These are phyloP conservation scores for Lagria hirta DNA, from an alignment of 2,888 invertebrate genomes.

Conservation along the genomic window DNA sequence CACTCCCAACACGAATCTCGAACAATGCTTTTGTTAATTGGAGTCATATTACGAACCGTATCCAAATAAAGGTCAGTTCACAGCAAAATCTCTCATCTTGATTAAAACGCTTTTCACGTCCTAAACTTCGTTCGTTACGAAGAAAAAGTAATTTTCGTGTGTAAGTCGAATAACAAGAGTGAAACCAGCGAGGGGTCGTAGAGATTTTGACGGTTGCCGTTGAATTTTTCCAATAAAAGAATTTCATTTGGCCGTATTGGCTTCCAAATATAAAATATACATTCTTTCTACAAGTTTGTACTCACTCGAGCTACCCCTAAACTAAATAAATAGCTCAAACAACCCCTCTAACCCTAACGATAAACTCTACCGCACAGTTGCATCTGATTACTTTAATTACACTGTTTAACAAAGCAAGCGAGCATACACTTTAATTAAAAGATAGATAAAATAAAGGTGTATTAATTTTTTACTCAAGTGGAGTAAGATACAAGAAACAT, in stretches of 20 bases:
- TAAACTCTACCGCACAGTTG: conserved; percentile 18
- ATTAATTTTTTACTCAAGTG: too few species aligned
- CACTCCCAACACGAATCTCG: conserved; percentile 2
- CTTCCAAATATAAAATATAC: too few species aligned
- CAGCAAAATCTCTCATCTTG: conserved; percentile 16
- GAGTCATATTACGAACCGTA: conserved; percentile 11
- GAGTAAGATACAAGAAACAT: too few species aligned
- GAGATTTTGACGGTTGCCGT: conserved; percentile 3
- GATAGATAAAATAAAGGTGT: conserved; percentile 22
- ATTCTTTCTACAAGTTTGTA: too few species aligned
- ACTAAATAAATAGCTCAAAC: too few species aligned
- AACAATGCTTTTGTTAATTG: conserved; percentile 13
- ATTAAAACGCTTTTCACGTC: conserved; percentile 21
- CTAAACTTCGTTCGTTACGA: conserved; percentile 23
- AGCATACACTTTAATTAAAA: conserved; percentile 23
- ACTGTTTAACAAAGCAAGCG: conserved; percentile 22
- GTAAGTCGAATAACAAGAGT: conserved; percentile 13
- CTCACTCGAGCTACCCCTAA: too few species aligned
- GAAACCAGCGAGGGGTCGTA: conserved; percentile 6
- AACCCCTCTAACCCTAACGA: too few species aligned
- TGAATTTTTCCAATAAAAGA: conserved; percentile 21
- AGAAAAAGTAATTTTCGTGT: conserved; percentile 24
- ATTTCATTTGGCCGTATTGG: conserved; percentile 23
- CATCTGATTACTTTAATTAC: conserved; percentile 24
- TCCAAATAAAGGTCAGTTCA: conserved; percentile 21